These are phyloP conservation scores for Addax nasomaculatus DNA, from an alignment of 2,113 vertebrate species.

Conservation along the genomic window DNA sequence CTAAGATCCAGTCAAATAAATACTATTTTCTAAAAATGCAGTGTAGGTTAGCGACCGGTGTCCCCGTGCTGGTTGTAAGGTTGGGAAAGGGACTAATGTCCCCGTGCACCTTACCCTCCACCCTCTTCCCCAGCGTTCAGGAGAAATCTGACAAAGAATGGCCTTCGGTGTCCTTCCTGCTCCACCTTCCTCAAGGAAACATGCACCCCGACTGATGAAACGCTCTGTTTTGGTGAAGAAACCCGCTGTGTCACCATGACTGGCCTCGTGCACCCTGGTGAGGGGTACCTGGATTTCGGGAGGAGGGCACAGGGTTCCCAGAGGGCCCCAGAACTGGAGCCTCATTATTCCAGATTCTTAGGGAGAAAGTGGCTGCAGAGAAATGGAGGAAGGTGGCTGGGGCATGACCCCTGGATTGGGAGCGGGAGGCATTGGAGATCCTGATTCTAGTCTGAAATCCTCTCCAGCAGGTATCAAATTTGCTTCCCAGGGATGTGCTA, in stretches of 20 bases:
- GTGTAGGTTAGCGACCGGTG: not conserved
- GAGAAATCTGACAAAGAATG: constrained; percentile 52
- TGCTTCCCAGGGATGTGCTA: constrained; percentile 63
- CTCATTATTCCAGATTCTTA: not conserved
- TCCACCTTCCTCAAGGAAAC: constrained; percentile 39
- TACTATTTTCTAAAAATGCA: no score
- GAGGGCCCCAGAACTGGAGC: not conserved
- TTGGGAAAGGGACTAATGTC: not conserved
- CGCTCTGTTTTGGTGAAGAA: constrained; percentile 55
- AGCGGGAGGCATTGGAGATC: not conserved
- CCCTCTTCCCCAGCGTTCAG: constrained; percentile 7
- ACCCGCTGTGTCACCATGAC: constrained; percentile 58
- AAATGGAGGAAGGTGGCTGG: not conserved
- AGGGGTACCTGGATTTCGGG: not conserved
- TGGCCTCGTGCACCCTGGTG: constrained; percentile 61
- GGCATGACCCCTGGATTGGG: no score
- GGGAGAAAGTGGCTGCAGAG: not conserved
- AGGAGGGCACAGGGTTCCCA: not conserved
- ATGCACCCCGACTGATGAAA: not conserved
- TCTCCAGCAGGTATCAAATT: constrained; percentile 58
- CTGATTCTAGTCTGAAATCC: not conserved
- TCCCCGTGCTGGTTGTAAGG: no score
- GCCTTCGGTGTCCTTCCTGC: constrained; percentile 56
- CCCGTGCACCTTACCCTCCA: fast-evolving
- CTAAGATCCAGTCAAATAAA: no score